Percentiles rank a stretch among this genome's conserved stretches.
Evolutionary conservation across 1,140 invertebrate genomes (phyloP).

Genomic region (Papilio polytes): DNA sequence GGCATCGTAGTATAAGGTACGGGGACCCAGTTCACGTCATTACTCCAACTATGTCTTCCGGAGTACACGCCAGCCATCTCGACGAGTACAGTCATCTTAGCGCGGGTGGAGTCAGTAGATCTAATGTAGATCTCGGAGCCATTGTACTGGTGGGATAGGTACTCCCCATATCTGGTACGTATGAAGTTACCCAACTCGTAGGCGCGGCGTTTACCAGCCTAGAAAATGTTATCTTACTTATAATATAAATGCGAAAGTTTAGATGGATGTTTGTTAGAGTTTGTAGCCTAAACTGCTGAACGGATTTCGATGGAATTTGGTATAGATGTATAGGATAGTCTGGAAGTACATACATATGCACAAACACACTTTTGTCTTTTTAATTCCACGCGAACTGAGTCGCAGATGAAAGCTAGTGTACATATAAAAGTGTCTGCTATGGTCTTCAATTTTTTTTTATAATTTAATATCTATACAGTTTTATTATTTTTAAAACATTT

Average conservation of each 20-base stretch:
- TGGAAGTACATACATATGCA: no score
- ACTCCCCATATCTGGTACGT: slow-evolving; percentile 25
- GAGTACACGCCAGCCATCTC: slow-evolving; percentile 37
- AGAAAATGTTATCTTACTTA: not conserved
- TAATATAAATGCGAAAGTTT: no score
- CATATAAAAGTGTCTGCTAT: no score
- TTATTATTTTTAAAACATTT: no score
- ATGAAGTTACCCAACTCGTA: slow-evolving; percentile 41
- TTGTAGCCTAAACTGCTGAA: no score
- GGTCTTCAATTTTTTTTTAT: not conserved
- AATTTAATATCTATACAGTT: not conserved
- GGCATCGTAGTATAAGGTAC: slow-evolving; percentile 24
- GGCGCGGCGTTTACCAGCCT: slow-evolving; percentile 12
- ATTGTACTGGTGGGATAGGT: slow-evolving; percentile 36
- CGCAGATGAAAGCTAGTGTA: no score
- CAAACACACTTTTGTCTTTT: no score
- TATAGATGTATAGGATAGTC: no score
- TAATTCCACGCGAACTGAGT: no score
- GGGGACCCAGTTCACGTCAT: slow-evolving; percentile 31
- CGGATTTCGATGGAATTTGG: no score
- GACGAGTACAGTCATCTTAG: slow-evolving; percentile 34
- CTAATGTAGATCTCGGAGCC: slow-evolving; percentile 39
- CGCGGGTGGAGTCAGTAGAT: slow-evolving; percentile 35
- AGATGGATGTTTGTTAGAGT: no score
- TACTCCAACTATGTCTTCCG: not conserved